phyloP scores from a whole-genome alignment of 1,140 invertebrate genomes.

The Stegodyphus mimosarum region DNA sequence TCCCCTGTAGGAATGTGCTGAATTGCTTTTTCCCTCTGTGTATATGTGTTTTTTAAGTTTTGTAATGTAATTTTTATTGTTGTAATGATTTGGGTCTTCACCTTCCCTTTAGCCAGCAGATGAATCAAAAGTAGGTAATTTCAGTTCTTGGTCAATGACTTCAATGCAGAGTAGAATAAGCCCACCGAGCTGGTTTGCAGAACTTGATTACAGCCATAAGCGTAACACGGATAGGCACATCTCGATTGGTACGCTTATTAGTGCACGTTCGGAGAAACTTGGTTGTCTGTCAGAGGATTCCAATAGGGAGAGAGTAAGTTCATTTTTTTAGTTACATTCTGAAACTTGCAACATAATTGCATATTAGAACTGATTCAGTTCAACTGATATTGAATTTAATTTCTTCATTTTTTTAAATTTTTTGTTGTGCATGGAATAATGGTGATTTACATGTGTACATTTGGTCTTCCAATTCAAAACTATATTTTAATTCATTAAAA shows the following conservation, averaged over 20 bases:
- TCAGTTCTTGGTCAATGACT: not conserved
- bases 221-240: not conserved
- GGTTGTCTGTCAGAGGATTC: constrained; percentile 29
- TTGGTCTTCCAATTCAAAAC: too few species aligned
- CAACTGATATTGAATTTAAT: too few species aligned
- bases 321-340: not conserved
- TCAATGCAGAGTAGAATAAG: not conserved
- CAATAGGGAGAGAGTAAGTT: constrained; percentile 20
- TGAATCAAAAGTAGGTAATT: constrained; percentile 4
- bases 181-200: constrained; percentile 21
- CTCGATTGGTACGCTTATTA: constrained; percentile 37
- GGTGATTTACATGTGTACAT: too few species aligned
- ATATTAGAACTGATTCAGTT: too few species aligned
- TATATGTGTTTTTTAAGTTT: too few species aligned
- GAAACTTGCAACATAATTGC: too few species aligned
- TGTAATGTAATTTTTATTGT: too few species aligned
- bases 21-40: too few species aligned
- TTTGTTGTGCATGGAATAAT: too few species aligned
- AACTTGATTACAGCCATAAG: not conserved
- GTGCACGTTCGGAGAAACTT: constrained; percentile 32
- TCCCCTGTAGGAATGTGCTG: too few species aligned
- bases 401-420: too few species aligned
- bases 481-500: too few species aligned
- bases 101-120: not conserved
- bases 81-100: not conserved